Conservation (phyloP, 53 echinoderm and acorn worm genomes). For the Echinometra lucunter region DNA sequence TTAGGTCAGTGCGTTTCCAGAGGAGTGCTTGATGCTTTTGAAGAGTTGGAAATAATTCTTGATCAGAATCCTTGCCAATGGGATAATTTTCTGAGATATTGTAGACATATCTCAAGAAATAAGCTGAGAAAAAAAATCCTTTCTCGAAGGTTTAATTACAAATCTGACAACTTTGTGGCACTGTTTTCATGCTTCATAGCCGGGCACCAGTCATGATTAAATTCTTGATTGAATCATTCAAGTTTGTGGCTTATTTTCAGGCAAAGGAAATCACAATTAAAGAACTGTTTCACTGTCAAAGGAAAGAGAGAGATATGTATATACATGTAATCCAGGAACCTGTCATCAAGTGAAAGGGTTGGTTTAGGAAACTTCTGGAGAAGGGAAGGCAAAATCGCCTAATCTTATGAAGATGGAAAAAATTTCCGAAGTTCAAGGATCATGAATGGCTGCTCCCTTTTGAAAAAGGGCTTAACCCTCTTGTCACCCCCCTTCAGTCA, state of each 20-base stretch:
- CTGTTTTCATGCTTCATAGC: background rate
- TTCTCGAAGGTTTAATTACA: background rate
- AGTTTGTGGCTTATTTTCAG: background rate
- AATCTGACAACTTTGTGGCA: background rate
- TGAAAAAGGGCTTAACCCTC: background rate
- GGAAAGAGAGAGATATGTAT: background rate
- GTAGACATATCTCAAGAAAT: background rate
- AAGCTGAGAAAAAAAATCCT: background rate
- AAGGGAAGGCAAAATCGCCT: slow-evolving; percentile 1
- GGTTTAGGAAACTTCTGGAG: slow-evolving; percentile 42
- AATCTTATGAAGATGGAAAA: background rate
- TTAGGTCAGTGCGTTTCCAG: background rate
- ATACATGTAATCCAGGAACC: background rate
- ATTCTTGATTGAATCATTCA: background rate
- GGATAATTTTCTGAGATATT: background rate
- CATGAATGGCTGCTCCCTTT: background rate
- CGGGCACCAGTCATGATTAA: slow-evolving; percentile 38
- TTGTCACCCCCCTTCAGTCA: slow-evolving; percentile 15
- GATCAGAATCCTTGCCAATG: background rate
- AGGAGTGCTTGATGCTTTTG: background rate
- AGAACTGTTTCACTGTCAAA: slow-evolving; percentile 42
- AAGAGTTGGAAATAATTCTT: background rate
- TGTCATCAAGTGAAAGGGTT: slow-evolving; percentile 28
- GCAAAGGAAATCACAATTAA: slow-evolving; percentile 41
- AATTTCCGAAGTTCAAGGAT: slow-evolving; percentile 36